phyloP scores from a whole-genome alignment of 2,113 vertebrate genomes.

The Micronisus gabar region DNA sequence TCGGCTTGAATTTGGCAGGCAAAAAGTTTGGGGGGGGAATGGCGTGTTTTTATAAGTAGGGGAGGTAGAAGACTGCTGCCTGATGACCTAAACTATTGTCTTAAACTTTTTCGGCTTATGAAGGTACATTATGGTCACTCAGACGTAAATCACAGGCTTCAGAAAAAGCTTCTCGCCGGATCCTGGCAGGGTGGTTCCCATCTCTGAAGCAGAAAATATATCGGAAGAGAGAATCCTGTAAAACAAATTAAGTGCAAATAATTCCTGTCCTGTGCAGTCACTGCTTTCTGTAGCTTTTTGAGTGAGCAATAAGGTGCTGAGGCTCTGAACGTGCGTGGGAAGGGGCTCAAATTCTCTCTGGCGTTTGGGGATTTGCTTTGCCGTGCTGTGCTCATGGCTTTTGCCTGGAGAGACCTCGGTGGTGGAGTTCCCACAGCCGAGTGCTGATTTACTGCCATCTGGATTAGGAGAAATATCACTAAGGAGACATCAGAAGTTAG shows the following conservation, averaged over 20 bases:
- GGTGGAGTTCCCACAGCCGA: neutral
- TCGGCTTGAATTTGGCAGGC: neutral
- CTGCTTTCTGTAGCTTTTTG: neutral
- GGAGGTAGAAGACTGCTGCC: neutral
- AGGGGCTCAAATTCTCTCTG: neutral
- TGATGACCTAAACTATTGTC: neutral
- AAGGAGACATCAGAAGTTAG: conserved; percentile 34
- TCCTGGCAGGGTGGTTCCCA: neutral
- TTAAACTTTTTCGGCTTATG: neutral
- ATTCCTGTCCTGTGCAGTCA: neutral
- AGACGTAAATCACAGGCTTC: conserved; percentile 27
- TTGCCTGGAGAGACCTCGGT: neutral
- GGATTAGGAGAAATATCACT: neutral
- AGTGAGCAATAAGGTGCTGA: neutral
- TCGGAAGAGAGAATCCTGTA: neutral
- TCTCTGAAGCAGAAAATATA: neutral
- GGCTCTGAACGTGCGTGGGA: accelerated
- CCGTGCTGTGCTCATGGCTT: neutral
- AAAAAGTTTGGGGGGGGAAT: accelerated
- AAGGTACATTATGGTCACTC: neutral
- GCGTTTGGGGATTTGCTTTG: neutral
- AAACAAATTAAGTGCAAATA: neutral
- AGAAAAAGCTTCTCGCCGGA: neutral
- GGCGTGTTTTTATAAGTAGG: neutral
- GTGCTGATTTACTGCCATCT: neutral